Evolutionary conservation across 2,113 vertebrate genomes (phyloP).

Genomic region (Narcine bancroftii): DNA sequence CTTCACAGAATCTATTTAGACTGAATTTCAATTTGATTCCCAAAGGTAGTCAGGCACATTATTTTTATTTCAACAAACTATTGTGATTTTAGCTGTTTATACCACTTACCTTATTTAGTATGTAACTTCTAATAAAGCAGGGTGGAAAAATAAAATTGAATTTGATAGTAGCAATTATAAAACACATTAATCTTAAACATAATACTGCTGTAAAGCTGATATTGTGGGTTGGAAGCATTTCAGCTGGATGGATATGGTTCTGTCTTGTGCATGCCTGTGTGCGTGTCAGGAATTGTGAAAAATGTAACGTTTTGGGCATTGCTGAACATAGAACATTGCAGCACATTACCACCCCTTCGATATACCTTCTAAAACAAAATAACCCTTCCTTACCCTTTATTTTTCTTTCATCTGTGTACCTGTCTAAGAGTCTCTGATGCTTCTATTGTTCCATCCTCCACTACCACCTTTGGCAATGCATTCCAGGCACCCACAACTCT

Average conservation of each 20-base stretch:
- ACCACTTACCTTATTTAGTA: neutral
- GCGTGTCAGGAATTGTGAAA: neutral
- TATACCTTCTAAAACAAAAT: no score
- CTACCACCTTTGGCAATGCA: no score
- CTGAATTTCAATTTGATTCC: neutral
- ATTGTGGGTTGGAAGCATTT: neutral
- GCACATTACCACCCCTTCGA: no score
- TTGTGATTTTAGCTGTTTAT: no score
- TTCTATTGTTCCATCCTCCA: no score
- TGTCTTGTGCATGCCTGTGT: neutral
- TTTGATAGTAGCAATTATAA: neutral
- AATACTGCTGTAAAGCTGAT: slow-evolving; percentile 3
- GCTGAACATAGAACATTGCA: no score
- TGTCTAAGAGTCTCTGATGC: no score
- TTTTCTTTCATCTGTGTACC: no score
- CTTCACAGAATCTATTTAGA: slow-evolving; percentile 10
- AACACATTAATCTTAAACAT: slow-evolving; percentile 11
- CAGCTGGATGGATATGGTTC: neutral
- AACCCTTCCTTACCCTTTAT: no score
- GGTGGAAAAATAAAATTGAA: slow-evolving; percentile 13
- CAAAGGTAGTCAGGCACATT: neutral
- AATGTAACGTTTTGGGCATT: slow-evolving; percentile 7
- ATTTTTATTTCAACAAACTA: slow-evolving; percentile 10
- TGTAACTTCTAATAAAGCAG: neutral
- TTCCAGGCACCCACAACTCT: no score